Conservation (phyloP, 1,140 invertebrate species). For the Globodera rostochiensis region DNA sequence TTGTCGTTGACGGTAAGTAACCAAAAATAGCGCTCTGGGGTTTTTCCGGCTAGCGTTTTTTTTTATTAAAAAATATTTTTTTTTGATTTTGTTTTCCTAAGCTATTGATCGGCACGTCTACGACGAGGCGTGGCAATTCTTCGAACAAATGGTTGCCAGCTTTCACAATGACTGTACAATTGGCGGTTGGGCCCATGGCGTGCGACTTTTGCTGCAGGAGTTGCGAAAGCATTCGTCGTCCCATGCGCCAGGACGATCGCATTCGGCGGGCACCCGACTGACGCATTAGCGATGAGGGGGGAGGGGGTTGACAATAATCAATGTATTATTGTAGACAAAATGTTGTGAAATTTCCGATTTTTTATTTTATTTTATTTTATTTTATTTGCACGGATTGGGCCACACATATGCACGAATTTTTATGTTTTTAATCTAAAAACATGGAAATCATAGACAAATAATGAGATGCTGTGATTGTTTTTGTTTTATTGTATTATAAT, state of each 20-base stretch:
- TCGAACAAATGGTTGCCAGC: slow-evolving; percentile 46
- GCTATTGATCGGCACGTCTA: slow-evolving; percentile 52
- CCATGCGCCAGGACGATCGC: slow-evolving; percentile 6
- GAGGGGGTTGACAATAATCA: background rate
- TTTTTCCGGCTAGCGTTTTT: too few species aligned
- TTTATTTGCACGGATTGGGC: too few species aligned
- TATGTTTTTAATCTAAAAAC: too few species aligned
- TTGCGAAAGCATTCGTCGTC: slow-evolving; percentile 23
- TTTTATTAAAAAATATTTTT: too few species aligned
- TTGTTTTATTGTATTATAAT: too few species aligned
- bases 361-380: too few species aligned
- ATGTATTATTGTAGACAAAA: background rate
- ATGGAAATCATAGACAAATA: too few species aligned
- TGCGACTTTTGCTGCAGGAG: slow-evolving; percentile 45
- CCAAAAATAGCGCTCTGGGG: too few species aligned
- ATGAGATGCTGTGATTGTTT: too few species aligned
- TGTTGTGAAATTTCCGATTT: too few species aligned
- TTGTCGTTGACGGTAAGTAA: slow-evolving; percentile 51
- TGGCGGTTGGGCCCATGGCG: slow-evolving; percentile 50
- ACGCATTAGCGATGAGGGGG: background rate
- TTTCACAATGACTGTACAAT: slow-evolving; percentile 38
- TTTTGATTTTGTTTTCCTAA: slow-evolving; percentile 26
- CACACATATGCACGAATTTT: too few species aligned
- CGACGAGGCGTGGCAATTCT: slow-evolving; percentile 52
- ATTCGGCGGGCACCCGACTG: slow-evolving; percentile 27